phyloP scores from a whole-genome alignment of 1,140 invertebrate species.

The Drosophila bocqueti region DNA sequence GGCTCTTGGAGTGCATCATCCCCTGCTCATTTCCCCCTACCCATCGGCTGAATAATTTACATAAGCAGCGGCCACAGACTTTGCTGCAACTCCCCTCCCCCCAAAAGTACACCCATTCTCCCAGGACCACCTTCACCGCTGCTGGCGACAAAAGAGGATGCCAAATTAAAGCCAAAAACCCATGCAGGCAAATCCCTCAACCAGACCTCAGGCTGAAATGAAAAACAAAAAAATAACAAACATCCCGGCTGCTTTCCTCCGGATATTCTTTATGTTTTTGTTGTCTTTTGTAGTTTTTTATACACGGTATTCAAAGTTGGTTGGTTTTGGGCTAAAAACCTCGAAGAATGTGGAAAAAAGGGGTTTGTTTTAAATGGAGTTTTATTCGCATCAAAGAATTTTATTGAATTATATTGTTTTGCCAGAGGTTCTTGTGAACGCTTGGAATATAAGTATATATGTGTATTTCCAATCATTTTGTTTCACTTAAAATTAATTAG shows the following conservation, averaged over 20 bases:
- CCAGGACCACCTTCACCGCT: slow-evolving; percentile 23
- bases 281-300: slow-evolving; percentile 16
- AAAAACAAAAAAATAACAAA: slow-evolving; percentile 48
- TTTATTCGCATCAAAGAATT: neutral
- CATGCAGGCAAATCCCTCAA: slow-evolving; percentile 79
- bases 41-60: slow-evolving; percentile 75
- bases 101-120: neutral
- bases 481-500: neutral
- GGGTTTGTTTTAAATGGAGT: neutral
- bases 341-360: neutral
- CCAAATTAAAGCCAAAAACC: slow-evolving; percentile 77
- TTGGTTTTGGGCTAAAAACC: slow-evolving; percentile 4
- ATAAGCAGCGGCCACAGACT: slow-evolving; percentile 76
- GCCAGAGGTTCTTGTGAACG: neutral
- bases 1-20: slow-evolving; percentile 26
- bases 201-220: slow-evolving; percentile 54
- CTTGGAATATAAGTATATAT: too few species aligned
- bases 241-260: slow-evolving; percentile 24
- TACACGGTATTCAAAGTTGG: slow-evolving; percentile 17
- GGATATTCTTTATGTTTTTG: slow-evolving; percentile 33
- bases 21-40: slow-evolving; percentile 43
- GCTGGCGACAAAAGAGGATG: slow-evolving; percentile 59
- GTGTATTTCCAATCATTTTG: neutral
- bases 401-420: neutral
- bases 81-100: slow-evolving; percentile 44